A percentile compares a stretch with the other conserved stretches of the same genome.
Evolutionary conservation across 1,140 invertebrate genomes (phyloP).

Genomic region (Sminthurinus signatus): DNA sequence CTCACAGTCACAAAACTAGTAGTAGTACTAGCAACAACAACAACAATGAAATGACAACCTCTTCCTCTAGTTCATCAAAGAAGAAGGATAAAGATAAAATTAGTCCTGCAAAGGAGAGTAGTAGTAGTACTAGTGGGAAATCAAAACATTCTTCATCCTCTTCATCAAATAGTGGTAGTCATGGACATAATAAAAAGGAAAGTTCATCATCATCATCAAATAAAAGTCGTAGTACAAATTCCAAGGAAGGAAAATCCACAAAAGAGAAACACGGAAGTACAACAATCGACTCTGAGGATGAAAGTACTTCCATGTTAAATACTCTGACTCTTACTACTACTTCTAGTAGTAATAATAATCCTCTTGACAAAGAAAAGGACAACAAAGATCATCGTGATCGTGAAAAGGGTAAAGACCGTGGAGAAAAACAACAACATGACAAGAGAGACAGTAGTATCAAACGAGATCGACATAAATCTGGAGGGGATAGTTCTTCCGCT

Average conservation of each 20-base stretch:
- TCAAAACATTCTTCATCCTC: slow-evolving; percentile 21
- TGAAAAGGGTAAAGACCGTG: not conserved
- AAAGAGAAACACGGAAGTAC: slow-evolving; percentile 42
- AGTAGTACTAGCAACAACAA: slow-evolving; percentile 15
- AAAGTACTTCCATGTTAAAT: slow-evolving; percentile 25
- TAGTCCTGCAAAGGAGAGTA: slow-evolving; percentile 25
- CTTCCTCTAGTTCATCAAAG: slow-evolving; percentile 11
- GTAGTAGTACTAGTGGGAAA: slow-evolving; percentile 9
- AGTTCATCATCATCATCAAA: too few relatives aligned
- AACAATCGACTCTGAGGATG: slow-evolving; percentile 35
- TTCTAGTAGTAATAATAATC: not conserved
- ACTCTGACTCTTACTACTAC: not conserved
- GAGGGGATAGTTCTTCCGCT: slow-evolving; percentile 24
- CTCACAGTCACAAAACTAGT: slow-evolving; percentile 9
- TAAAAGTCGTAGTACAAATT: slow-evolving; percentile 34
- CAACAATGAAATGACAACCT: slow-evolving; percentile 4
- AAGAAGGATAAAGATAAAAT: too few relatives aligned
- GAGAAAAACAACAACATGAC: slow-evolving; percentile 22
- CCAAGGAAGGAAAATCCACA: slow-evolving; percentile 35
- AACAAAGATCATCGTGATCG: not conserved
- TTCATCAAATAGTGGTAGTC: slow-evolving; percentile 17
- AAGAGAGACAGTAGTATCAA: slow-evolving; percentile 34
- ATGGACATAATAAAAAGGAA: slow-evolving; percentile 30
- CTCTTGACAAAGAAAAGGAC: not conserved
- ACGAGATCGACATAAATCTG: slow-evolving; percentile 32